Base-by-base conservation (phyloP, 2,113 vertebrate species). In the Phalacrocorax pelagicus region DNA sequence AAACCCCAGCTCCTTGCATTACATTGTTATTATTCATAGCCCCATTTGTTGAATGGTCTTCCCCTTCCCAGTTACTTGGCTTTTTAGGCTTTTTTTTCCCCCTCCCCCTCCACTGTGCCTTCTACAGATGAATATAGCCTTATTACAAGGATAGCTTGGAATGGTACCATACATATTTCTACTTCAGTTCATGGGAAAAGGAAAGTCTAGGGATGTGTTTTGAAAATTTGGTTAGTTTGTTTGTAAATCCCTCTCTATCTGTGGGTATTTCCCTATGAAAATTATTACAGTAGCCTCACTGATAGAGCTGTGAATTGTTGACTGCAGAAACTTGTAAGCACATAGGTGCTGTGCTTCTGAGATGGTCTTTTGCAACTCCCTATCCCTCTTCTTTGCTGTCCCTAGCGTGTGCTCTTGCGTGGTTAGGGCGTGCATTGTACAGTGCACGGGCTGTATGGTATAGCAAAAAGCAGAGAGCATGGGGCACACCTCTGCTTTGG, bases 91-190 rank as follows among this genome's bases (percentile, higher is more conserved):
- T 12, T 8, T 54, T 47, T 47, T 9, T 47, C 20, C 20, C 46
- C 6, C 15, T 9, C 2, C 27, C 18, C 12, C 16, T 24, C 4
- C 11, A 32, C 57, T 22, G 3, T 81, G 74, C 58, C 26, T 69
- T 80, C 23, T 72, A 36, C 79, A 49, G 83, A 84, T 91, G 95
- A 91, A 95, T 78, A 85, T 16, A 94, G 51, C 69, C 34, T 38
- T 91, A 40, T 81, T 96, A 61, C 84, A 87, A 88, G 92, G 75
- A 79, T 94, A 84, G 69, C 73, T 85, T 92, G 81, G 61, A 92
- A 47, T 72, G 44, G 44, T 67, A 86, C 75, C 0, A 3, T n/a
- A 46, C 69, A 46, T 92, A 51, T 94, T 96, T 96, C 81, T 77
- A 84, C 51, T 82, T 84, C 20, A 59, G 47, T 89, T 91, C 73